Conservation (phyloP, 1,140 invertebrate genomes). For the honey bee (Apis mellifera) region Amel_HAv3.1 CM009933.2:8804001-8804500, state of each 20-base stretch:
- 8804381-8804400: no score
- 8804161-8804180: neutral
- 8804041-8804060: neutral
- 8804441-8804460: neutral
- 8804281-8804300: neutral
- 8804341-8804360: no score
- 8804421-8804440: neutral
- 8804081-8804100: neutral
- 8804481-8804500: slow-evolving; percentile 12
- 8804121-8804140: slow-evolving; percentile 20
- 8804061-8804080: slow-evolving; percentile 17
- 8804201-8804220: slow-evolving; percentile 24
- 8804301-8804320: accelerated
- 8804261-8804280: slow-evolving; percentile 20
- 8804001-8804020: neutral
- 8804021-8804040: neutral
- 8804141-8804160: slow-evolving; percentile 39
- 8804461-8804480: neutral
- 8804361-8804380: no score
- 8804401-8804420: neutral
- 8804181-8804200: slow-evolving; percentile 40
- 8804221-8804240: slow-evolving; percentile 17
- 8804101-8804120: slow-evolving; percentile 49
- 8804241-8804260: slow-evolving; percentile 13
- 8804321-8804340: no score